phyloP scores from a whole-genome alignment of 2,888 invertebrate species.

The Sinohyriopsis cumingii region DNA sequence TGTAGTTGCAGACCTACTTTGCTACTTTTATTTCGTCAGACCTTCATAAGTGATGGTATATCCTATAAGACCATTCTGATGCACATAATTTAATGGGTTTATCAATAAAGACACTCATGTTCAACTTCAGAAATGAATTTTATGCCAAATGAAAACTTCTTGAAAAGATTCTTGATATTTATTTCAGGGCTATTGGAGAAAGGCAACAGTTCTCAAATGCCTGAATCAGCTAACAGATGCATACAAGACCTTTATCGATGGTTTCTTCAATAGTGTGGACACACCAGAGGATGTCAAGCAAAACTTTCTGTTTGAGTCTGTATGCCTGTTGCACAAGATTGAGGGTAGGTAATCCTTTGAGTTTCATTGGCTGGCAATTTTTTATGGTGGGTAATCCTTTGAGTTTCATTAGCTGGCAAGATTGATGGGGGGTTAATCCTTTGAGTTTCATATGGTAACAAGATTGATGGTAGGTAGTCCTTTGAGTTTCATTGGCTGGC shows the following conservation, averaged over 20 bases:
- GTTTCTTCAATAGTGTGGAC: constrained; percentile 16
- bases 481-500: not conserved
- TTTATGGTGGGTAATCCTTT: constrained; percentile 15
- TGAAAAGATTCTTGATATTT: not conserved
- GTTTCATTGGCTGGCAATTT: not conserved
- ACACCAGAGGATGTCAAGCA: constrained; percentile 18
- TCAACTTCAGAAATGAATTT: too few relatives aligned
- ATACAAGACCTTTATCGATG: constrained; percentile 36
- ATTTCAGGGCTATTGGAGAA: constrained; percentile 46
- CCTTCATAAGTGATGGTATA: too few relatives aligned
- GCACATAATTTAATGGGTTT: too few relatives aligned
- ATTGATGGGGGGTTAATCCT: constrained; percentile 16
- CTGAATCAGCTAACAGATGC: constrained; percentile 21
- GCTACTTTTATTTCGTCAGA: too few relatives aligned
- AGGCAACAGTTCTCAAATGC: constrained; percentile 28
- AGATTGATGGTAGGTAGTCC: constrained; percentile 15
- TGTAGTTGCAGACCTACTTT: too few relatives aligned
- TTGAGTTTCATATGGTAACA: not conserved
- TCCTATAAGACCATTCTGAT: too few relatives aligned
- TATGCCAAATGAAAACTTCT: too few relatives aligned
- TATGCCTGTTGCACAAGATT: constrained; percentile 24
- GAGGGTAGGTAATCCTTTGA: constrained; percentile 18
- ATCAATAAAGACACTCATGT: too few relatives aligned
- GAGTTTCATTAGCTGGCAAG: not conserved
- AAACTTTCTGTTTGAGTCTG: constrained; percentile 36